Percentiles rank a stretch among this genome's conserved stretches.
Conservation (phyloP, 1,140 invertebrate genomes). For the Zaprionus nigranus region DNA sequence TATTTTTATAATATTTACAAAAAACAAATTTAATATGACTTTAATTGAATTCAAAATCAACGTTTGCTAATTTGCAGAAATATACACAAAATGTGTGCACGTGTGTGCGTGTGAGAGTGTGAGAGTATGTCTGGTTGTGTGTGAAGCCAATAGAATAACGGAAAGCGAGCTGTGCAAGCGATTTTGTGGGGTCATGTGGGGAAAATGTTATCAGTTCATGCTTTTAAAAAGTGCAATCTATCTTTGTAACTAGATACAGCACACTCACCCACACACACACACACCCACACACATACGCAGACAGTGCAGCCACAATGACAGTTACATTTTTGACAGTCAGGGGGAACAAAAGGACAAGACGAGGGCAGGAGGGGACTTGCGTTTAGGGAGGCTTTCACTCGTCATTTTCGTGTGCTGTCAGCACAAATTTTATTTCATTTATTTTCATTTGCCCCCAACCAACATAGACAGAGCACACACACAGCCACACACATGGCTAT, state of each 20-base stretch:
- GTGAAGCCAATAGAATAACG: slow-evolving; percentile 8
- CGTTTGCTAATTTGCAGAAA: slow-evolving; percentile 31
- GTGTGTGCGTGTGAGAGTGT: neutral
- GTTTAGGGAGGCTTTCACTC: slow-evolving; percentile 35
- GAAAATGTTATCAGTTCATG: slow-evolving; percentile 62
- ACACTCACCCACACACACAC: slow-evolving; percentile 26
- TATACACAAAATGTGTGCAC: neutral
- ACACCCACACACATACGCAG: slow-evolving; percentile 26
- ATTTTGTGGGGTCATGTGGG: slow-evolving; percentile 25
- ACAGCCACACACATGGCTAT: slow-evolving; percentile 21
- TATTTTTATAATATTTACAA: slow-evolving; percentile 6
- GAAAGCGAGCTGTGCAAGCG: neutral
- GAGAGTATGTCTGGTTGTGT: neutral
- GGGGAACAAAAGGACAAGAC: neutral
- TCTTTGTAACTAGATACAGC: slow-evolving; percentile 60
- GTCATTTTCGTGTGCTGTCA: slow-evolving; percentile 73
- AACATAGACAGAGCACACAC: slow-evolving; percentile 14
- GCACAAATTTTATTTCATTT: slow-evolving; percentile 77
- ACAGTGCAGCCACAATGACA: slow-evolving; percentile 42
- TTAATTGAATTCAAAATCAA: slow-evolving; percentile 27
- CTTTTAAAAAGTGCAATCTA: slow-evolving; percentile 79
- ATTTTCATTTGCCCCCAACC: slow-evolving; percentile 69
- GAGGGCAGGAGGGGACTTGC: too few species aligned
- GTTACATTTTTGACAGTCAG: slow-evolving; percentile 44
- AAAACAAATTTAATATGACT: slow-evolving; percentile 34